Evolutionary conservation across 2,888 invertebrate genomes (phyloP), one percentile per base, ranked within the genome.

Genomic region (Beris morrisii): DNA sequence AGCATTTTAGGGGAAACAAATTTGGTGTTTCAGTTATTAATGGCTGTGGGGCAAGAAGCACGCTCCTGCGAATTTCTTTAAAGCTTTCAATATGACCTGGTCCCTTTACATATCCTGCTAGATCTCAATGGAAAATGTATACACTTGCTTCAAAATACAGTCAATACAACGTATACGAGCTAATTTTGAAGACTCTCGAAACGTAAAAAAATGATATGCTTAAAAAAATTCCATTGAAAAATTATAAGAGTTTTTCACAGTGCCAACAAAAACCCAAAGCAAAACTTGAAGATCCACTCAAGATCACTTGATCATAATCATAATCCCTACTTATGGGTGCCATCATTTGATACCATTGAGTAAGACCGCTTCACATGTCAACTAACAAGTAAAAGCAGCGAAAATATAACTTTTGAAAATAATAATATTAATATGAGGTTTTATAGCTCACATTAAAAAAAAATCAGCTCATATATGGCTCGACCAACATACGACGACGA

Each of bases 341-440:
- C 7, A 54, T 31, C 32, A 31, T 54, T 54, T 54, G 31, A 54
- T 54, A 54, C 31, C 54, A 6, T 54, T 31, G 54, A 54, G 54
- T 54, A 54, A 31, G 54, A 28, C 54, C 28, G 30, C 22, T 54
- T 32, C 31, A 22, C 54, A 31, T 30, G 54, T 54, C 52, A 52
- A 52, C 15, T 31, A 28, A 54, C 31, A 54, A 54, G 32, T 54
- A 54, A 54, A 54, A 54, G 31, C 54, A 54, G 32, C 31, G 54
- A 54, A 54, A 54, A 54, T 54, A 32, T 31, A 22, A 5, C 32
- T 48, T 13, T 13, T 48, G 6, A 48, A 4, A 15, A n/a, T 48
- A 48, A 48, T 38, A 38, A 38, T 9, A 38, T 38, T 38, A 38
- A 9, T 38, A 9, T 3, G 38, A 38, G 38, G 9, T 38, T 38